phyloP scores from a whole-genome alignment of 2,888 invertebrate species.

The Tetropium fuscum region DNA sequence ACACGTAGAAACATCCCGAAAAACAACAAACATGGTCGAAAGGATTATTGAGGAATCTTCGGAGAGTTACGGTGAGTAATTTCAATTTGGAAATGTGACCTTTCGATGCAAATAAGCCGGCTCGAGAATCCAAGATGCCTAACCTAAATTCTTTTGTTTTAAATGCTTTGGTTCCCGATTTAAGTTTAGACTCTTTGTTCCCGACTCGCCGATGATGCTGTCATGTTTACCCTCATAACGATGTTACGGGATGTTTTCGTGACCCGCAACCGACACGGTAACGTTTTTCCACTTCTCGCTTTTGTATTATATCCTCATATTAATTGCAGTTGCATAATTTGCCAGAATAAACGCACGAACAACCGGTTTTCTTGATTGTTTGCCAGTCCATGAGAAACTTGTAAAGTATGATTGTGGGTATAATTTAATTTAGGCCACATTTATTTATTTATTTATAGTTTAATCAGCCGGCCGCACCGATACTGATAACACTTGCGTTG shows the following conservation, averaged over 20 bases:
- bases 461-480: too few relatives aligned
- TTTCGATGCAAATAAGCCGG: background rate
- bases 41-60: conserved; percentile 74
- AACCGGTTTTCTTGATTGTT: conserved; percentile 10
- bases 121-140: conserved; percentile 1
- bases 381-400: too few relatives aligned
- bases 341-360: conserved; percentile 6
- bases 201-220: conserved; percentile 15
- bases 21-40: conserved; percentile 70
- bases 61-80: conserved; percentile 68
- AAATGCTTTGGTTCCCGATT: conserved; percentile 56
- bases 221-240: conserved; percentile 26
- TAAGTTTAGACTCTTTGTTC: conserved; percentile 58
- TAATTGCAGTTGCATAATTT: background rate
- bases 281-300: too few relatives aligned
- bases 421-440: background rate
- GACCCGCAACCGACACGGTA: conserved; percentile 12
- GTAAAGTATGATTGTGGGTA: background rate
- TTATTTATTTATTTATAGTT: too few relatives aligned
- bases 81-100: conserved; percentile 11
- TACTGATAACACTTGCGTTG: too few relatives aligned
- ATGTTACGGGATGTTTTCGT: conserved; percentile 21
- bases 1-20: conserved; percentile 36
- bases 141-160: conserved; percentile 44
- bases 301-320: background rate